Percentiles rank a stretch among this genome's conserved stretches.
Evolutionary conservation across 2,888 invertebrate genomes (phyloP).

Genomic region (Drosophila sordidapex): DNA sequence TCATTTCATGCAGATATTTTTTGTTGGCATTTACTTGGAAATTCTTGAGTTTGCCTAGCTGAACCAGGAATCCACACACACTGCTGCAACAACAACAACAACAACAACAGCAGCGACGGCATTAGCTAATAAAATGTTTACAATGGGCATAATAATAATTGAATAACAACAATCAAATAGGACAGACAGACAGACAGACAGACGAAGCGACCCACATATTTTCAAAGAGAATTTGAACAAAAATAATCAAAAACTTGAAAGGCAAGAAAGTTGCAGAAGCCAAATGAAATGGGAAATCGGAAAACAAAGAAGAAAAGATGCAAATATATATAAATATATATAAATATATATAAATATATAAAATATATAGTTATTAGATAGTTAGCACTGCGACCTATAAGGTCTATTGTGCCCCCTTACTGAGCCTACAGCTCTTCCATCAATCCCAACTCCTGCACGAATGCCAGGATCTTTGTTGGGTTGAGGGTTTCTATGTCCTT

Average conservation of each 20-base stretch:
- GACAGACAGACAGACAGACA: neutral
- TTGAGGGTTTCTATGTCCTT: too few species aligned
- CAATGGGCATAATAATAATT: constrained; percentile 21
- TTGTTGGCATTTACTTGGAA: constrained; percentile 15
- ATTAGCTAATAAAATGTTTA: constrained; percentile 35
- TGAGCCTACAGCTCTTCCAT: too few species aligned
- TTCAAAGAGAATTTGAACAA: neutral
- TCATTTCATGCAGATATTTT: constrained; percentile 55
- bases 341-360: too few species aligned
- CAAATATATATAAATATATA: neutral
- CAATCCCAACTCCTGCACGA: too few species aligned
- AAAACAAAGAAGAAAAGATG: neutral
- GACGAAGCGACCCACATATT: neutral
- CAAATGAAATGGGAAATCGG: neutral
- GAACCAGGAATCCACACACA: constrained; percentile 40
- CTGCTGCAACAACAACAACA: constrained; percentile 5
- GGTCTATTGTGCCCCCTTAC: too few species aligned
- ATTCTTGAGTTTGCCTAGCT: constrained; percentile 51
- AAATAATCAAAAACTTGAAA: neutral
- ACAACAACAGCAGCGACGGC: neutral
- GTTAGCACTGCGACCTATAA: too few species aligned
- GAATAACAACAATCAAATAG: constrained; percentile 23
- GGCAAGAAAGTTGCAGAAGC: neutral
- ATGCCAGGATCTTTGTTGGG: too few species aligned
- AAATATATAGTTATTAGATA: too few species aligned